phyloP scores from a whole-genome alignment of 1,140 invertebrate genomes.

The Heliconius congener region DNA sequence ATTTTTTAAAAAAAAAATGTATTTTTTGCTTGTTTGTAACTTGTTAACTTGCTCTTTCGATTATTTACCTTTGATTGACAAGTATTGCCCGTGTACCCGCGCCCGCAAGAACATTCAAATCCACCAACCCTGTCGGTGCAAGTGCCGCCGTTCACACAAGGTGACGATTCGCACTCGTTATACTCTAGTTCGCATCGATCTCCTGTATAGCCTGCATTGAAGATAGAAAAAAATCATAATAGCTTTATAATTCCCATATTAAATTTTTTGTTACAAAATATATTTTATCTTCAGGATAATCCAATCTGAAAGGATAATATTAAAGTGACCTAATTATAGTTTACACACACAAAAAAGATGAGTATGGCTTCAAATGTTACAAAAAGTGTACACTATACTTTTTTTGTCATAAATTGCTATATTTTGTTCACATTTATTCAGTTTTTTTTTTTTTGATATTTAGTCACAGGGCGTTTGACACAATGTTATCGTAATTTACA shows the following conservation, averaged over 20 bases:
- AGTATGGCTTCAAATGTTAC: too few relatives aligned
- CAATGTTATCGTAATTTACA: too few relatives aligned
- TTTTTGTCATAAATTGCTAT: too few relatives aligned
- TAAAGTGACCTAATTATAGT: too few relatives aligned
- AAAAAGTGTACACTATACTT: too few relatives aligned
- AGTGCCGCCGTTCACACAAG: slow-evolving; percentile 91
- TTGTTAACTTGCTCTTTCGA: not conserved
- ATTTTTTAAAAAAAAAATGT: not conserved
- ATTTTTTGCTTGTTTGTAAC: not conserved
- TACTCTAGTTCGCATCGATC: slow-evolving; percentile 88
- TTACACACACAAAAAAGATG: too few relatives aligned
- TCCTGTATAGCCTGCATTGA: slow-evolving; percentile 85
- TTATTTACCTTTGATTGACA: slow-evolving; percentile 84
- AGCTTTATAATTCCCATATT: not conserved
- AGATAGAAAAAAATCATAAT: not conserved
- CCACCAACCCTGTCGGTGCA: slow-evolving; percentile 89
- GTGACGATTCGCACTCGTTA: slow-evolving; percentile 94
- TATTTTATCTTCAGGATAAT: too few relatives aligned
- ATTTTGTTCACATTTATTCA: too few relatives aligned
- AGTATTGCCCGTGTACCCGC: slow-evolving; percentile 88
- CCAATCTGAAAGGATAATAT: too few relatives aligned
- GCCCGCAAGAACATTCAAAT: slow-evolving; percentile 89
- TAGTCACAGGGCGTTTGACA: too few relatives aligned
- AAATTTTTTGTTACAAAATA: too few relatives aligned
- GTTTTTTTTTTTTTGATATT: not conserved